phyloP scores from a whole-genome alignment of 2,888 invertebrate species.

The Hoplodrina blanda region DNA sequence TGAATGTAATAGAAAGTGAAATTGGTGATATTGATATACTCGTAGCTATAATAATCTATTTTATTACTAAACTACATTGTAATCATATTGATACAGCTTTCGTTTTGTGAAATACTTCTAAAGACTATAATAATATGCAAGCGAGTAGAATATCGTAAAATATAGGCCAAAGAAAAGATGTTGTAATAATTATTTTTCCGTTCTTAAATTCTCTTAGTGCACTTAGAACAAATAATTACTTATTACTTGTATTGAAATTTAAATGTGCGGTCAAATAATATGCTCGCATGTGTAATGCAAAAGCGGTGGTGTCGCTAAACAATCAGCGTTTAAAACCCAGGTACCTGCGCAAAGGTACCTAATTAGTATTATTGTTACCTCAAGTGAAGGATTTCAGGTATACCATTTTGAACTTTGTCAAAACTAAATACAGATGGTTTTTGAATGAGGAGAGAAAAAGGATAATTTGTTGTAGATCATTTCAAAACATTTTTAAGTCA shows the following conservation, averaged over 20 bases:
- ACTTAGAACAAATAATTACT: slow-evolving; percentile 16
- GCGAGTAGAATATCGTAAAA: neutral
- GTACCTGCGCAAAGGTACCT: slow-evolving; percentile 66
- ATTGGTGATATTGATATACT: too few species aligned
- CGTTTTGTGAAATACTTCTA: too few species aligned
- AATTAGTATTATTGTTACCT: slow-evolving; percentile 60
- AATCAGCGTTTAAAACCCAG: slow-evolving; percentile 55
- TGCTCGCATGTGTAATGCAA: slow-evolving; percentile 31
- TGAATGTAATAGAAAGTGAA: neutral
- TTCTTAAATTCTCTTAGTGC: neutral
- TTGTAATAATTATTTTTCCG: neutral
- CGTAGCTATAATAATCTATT: too few species aligned
- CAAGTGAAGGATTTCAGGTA: neutral
- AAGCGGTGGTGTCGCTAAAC: slow-evolving; percentile 40
- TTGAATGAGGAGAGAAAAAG: neutral
- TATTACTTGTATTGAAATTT: slow-evolving; percentile 19
- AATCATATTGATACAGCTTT: neutral
- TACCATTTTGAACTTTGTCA: slow-evolving; percentile 16
- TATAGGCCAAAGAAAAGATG: neutral
- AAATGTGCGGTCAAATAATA: slow-evolving; percentile 30
- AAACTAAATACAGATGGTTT: neutral
- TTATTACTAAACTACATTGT: neutral
- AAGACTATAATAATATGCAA: too few species aligned
- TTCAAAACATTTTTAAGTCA: slow-evolving; percentile 34
- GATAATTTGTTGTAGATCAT: slow-evolving; percentile 46